Base-by-base conservation (phyloP, 2,113 vertebrate species). In the Alexandromys fortis region DNA sequence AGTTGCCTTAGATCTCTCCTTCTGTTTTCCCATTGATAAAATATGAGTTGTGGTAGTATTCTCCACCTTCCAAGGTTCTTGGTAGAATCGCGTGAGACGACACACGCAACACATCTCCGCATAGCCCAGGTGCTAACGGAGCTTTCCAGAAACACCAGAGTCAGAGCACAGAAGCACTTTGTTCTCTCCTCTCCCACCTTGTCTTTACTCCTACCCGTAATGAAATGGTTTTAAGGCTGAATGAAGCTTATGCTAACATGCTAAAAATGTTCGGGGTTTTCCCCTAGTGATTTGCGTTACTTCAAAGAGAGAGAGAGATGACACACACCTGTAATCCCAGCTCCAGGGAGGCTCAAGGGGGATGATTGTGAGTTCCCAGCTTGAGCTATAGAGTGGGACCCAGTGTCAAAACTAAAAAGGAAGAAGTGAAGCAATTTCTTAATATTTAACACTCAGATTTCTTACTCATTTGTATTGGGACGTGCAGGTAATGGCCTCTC, bases 1-100 rank as follows among this genome's bases (percentile, higher is more conserved):
- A 68, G 35, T 82, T 90, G 22, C 58, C n/a, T 26, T 61, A 89
- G 16, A 67, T 90, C 22, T 81, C 45, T 92, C 85, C 58, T 92
- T 75, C 58, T 90, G 11, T 72, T 95, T 96, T 91, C 45, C 35
- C 63, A 38, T 45, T 85, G 61, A 70, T 87, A 96, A 95, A 93
- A 89, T 96, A 45, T 65, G 58, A 91, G 16, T 73, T 35, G 26
- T 72, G 35, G 47, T 93, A 67, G 17, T 61, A 52, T 95, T 96
- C 78, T 70, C 63, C 93, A 65, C n/a, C 3, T 82, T 19, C 4
- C 47, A 77, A 72, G 42, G 33, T 93, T 63, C 78, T 93, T 94
- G 55, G 4, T 55, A 85, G 77, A 85, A 86, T 94, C 75, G 38
- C 33, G 24, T 82, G 61, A 82, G 45, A 63, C 73, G 76, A 67